phyloP scores from a whole-genome alignment of 2,888 invertebrate genomes.

The Dugesia japonica region DNA sequence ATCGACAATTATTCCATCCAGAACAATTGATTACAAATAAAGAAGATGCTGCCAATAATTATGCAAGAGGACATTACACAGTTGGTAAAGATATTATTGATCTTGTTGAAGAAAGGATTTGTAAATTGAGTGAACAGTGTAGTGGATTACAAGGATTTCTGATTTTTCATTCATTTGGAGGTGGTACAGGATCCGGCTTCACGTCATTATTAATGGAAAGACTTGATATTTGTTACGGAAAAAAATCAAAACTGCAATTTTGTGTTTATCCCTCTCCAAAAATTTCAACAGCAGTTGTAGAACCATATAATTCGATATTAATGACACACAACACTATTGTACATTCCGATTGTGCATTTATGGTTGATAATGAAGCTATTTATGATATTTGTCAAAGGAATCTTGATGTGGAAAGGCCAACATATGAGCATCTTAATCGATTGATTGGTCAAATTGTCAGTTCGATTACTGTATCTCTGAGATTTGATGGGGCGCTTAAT shows the following conservation, averaged over 20 bases:
- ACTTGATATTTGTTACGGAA: conserved; percentile 16
- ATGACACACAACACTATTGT: conserved; percentile 66
- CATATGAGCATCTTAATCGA: conserved; percentile 37
- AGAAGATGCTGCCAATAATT: conserved; percentile 67
- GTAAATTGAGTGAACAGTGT: conserved; percentile 60
- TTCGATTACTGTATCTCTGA: conserved; percentile 38
- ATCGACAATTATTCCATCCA: too few species aligned
- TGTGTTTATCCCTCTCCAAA: conserved; percentile 43
- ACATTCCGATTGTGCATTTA: conserved; percentile 71
- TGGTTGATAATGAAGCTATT: conserved; percentile 43
- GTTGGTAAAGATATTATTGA: conserved; percentile 64
- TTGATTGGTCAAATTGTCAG: conserved; percentile 37
- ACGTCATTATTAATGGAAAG: conserved; percentile 45
- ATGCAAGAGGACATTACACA: conserved; percentile 59
- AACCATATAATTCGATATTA: conserved; percentile 42
- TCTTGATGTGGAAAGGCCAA: conserved; percentile 51
- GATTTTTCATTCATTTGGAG: conserved; percentile 39
- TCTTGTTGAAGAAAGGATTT: conserved; percentile 57
- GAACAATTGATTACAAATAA: conserved; percentile 51
- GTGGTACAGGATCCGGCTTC: conserved; percentile 45
- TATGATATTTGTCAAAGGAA: conserved; percentile 55
- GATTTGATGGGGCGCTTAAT: conserved; percentile 42
- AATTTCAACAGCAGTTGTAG: conserved; percentile 42
- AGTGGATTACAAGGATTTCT: conserved; percentile 52
- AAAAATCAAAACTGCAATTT: conserved; percentile 42